phyloP scores from a whole-genome alignment of 2,113 vertebrate genomes.

The Gadus macrocephalus region DNA sequence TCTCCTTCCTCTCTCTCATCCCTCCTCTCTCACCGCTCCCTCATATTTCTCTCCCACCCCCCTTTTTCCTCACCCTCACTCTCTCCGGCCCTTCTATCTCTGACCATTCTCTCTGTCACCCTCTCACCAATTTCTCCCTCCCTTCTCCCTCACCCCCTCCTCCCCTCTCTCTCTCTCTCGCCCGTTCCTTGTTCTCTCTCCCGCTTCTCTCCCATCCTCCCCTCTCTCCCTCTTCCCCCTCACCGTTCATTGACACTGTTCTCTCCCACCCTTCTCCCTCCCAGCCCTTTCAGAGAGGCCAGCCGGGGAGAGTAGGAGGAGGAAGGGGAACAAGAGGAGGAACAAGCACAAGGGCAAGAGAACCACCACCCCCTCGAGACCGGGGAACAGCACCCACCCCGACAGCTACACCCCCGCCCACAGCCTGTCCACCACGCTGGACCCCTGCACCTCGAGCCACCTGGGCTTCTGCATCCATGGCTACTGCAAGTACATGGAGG shows the following conservation, averaged over 20 bases:
- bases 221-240: neutral
- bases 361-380: constrained; percentile 55
- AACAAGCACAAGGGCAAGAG: constrained; percentile 41
- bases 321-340: constrained; percentile 49
- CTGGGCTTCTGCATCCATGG: constrained; percentile 73
- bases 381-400: constrained; percentile 13
- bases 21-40: neutral
- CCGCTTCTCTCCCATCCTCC: too few relatives aligned
- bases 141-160: neutral
- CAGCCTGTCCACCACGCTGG: constrained; percentile 29
- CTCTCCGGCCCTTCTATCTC: neutral
- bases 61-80: too few relatives aligned
- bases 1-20: neutral
- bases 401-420: constrained; percentile 30
- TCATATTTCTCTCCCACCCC: too few relatives aligned
- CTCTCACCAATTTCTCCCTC: too few relatives aligned
- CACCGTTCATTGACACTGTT: neutral
- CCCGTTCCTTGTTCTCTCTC: too few relatives aligned
- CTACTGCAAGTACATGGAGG: constrained; percentile 68
- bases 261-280: neutral
- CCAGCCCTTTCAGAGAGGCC: constrained; percentile 13
- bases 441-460: constrained; percentile 72
- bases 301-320: constrained; percentile 42
- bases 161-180: too few relatives aligned
- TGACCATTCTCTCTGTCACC: neutral